Conservation (phyloP, 2,888 invertebrate genomes). For the Amphipyra tragopoginis region DNA sequence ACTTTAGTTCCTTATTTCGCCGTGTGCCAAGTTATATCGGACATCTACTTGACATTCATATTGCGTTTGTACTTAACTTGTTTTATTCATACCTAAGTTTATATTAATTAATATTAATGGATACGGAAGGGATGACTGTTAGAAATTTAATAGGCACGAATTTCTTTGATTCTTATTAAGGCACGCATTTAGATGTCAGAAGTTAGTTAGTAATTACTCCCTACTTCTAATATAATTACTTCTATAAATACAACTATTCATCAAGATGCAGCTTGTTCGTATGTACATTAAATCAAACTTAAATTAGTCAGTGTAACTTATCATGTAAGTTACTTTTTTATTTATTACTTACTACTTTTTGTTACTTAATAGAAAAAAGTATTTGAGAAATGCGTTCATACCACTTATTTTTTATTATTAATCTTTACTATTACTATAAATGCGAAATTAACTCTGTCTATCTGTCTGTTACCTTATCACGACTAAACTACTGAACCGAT, state of each 20-base stretch:
- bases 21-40: slow-evolving; percentile 19
- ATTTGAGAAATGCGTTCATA: too few relatives aligned
- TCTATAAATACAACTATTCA: slow-evolving; percentile 26
- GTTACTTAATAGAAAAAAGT: background rate
- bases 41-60: slow-evolving; percentile 33
- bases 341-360: background rate
- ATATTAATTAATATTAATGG: slow-evolving; percentile 59
- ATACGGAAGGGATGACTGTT: slow-evolving; percentile 51
- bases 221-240: slow-evolving; percentile 33
- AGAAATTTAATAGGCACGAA: slow-evolving; percentile 49
- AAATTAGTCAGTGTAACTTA: background rate
- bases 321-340: background rate
- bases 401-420: too few relatives aligned
- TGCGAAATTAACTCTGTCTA: too few relatives aligned
- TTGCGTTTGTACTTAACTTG: slow-evolving; percentile 48
- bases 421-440: too few relatives aligned
- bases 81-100: slow-evolving; percentile 54
- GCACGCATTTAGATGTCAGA: slow-evolving; percentile 25
- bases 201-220: slow-evolving; percentile 39
- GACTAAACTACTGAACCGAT: too few relatives aligned
- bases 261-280: slow-evolving; percentile 16
- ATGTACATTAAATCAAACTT: background rate
- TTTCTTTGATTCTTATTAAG: slow-evolving; percentile 50
- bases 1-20: slow-evolving; percentile 1
- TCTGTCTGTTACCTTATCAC: too few relatives aligned